Conservation (phyloP, 2,888 invertebrate species). For the Orthosia incerta region DNA sequence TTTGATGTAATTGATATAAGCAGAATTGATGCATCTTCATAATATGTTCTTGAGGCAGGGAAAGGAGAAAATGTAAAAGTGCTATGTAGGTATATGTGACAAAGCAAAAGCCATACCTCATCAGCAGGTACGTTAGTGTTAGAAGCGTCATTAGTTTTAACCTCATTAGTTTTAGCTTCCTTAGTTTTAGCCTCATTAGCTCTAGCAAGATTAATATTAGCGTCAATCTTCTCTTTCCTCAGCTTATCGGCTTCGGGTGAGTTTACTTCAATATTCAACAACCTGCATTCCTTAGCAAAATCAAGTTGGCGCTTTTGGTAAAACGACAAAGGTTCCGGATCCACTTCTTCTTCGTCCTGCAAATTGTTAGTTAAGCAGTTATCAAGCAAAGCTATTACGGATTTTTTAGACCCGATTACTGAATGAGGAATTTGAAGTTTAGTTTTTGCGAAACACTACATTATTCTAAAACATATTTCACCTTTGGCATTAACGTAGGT, state of each 20-base stretch:
- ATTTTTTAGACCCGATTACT: not conserved
- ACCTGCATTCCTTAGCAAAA: constrained; percentile 88
- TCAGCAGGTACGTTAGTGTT: constrained; percentile 77
- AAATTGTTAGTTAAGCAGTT: constrained; percentile 78
- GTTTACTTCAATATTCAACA: constrained; percentile 84
- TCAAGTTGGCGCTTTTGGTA: constrained; percentile 88
- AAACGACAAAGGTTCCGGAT: constrained; percentile 87
- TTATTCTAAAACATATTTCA: too few relatives aligned
- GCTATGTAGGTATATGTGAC: not conserved
- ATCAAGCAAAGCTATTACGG: constrained; percentile 18
- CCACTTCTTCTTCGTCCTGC: constrained; percentile 82
- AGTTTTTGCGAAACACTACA: too few relatives aligned
- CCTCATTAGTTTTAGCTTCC: constrained; percentile 75
- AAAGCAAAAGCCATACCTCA: constrained; percentile 68
- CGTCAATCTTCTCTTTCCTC: constrained; percentile 75
- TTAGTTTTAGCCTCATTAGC: constrained; percentile 65
- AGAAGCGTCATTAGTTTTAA: constrained; percentile 74
- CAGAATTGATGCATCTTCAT: not conserved
- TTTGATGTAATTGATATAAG: not conserved
- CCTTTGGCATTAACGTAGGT: too few relatives aligned
- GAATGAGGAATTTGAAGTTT: too few relatives aligned
- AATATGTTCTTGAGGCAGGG: too few relatives aligned
- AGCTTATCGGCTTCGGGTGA: constrained; percentile 83
- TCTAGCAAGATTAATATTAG: constrained; percentile 80
- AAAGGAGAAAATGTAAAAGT: not conserved